A percentile compares a stretch with the other conserved stretches of the same genome.
Evolutionary conservation across 2,113 vertebrate genomes (phyloP).

Genomic region (Oryzias woworae): DNA sequence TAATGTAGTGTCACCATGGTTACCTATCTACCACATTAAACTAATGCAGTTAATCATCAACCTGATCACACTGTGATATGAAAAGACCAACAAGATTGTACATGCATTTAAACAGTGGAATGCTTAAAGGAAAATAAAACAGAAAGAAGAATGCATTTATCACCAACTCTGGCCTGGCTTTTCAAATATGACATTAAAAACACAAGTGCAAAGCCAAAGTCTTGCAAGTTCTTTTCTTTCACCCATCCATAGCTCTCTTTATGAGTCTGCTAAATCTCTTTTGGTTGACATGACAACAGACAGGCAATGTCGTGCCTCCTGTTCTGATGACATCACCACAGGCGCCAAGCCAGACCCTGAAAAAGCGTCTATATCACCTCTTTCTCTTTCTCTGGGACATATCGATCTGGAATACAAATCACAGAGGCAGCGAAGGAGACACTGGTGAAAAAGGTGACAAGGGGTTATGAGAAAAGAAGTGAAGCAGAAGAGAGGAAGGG

Average conservation of each 20-base stretch:
- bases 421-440: slow-evolving; percentile 32
- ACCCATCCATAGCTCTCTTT: slow-evolving; percentile 14
- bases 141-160: slow-evolving; percentile 7
- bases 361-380: slow-evolving; percentile 42
- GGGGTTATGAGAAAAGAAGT: slow-evolving; percentile 1
- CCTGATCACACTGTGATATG: slow-evolving; percentile 51
- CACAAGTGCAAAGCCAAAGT: not conserved
- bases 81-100: slow-evolving; percentile 32
- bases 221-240: slow-evolving; percentile 1
- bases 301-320: slow-evolving; percentile 54
- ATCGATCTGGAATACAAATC: slow-evolving; percentile 66
- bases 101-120: slow-evolving; percentile 2
- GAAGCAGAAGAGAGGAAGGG: not conserved
- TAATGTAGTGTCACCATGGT: slow-evolving; percentile 60
- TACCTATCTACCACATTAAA: slow-evolving; percentile 63
- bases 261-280: slow-evolving; percentile 41
- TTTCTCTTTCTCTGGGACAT: slow-evolving; percentile 33
- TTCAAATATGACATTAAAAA: not conserved
- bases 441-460: slow-evolving; percentile 21
- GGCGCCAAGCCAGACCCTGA: slow-evolving; percentile 49
- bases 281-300: slow-evolving; percentile 75
- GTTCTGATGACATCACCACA: slow-evolving; percentile 67
- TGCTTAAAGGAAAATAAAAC: slow-evolving; percentile 1
- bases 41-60: slow-evolving; percentile 70
- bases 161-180: slow-evolving; percentile 1